Evolutionary conservation across 2,888 invertebrate species (phyloP).

Genomic region (Euspilapteryx auroguttella): DNA sequence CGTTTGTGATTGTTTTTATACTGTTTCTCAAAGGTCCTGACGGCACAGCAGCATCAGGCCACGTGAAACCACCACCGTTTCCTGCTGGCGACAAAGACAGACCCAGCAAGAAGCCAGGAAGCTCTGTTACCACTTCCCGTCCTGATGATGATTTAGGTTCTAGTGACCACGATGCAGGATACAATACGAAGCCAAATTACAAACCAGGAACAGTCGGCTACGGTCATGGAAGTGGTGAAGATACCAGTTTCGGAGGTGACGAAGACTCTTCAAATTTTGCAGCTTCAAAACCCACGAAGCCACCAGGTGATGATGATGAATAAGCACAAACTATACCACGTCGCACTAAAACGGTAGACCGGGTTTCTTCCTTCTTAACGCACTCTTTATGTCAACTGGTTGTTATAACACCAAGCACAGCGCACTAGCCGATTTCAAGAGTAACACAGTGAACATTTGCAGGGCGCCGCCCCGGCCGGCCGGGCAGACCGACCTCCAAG

Average conservation of each 20-base stretch:
- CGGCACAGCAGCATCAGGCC: conserved; percentile 61
- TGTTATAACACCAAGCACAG: conserved; percentile 50
- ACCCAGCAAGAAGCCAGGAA: conserved; percentile 16
- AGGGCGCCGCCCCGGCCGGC: conserved; percentile 28
- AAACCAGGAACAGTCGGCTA: conserved; percentile 5
- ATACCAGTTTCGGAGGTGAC: conserved; percentile 11
- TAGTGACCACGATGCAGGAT: conserved; percentile 9
- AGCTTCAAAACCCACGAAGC: conserved; percentile 30
- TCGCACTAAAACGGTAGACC: not conserved
- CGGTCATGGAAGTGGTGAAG: conserved; percentile 9
- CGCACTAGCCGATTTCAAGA: conserved; percentile 15
- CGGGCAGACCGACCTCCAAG: conserved; percentile 39
- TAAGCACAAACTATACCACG: conserved; percentile 1
- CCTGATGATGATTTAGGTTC: conserved; percentile 11
- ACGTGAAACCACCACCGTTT: conserved; percentile 53
- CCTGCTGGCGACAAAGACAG: conserved; percentile 29
- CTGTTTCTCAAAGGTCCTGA: conserved; percentile 53
- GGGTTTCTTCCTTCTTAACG: no score
- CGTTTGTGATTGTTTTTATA: no score
- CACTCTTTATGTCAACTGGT: no score
- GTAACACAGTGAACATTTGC: conserved; percentile 46
- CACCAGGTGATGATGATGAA: conserved; percentile 41
- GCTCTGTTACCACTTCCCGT: conserved; percentile 13
- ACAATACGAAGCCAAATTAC: not conserved
- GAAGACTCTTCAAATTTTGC: conserved; percentile 28